These are phyloP conservation scores for Dreissena rostriformis DNA, from an alignment of 1,140 invertebrate species.

Conservation along the genomic window DNA sequence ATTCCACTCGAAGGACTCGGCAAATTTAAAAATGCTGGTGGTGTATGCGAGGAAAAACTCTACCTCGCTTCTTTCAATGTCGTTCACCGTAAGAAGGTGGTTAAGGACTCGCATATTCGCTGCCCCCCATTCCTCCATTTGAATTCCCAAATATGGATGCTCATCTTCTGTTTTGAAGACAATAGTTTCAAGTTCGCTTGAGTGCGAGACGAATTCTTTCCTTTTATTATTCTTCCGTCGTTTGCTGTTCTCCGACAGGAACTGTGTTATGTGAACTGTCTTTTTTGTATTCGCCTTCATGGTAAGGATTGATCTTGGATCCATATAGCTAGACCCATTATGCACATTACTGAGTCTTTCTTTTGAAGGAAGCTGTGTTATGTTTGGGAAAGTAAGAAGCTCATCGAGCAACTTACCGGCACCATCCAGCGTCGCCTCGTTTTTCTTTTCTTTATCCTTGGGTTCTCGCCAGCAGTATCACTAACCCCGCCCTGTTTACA, in stretches of 20 bases:
- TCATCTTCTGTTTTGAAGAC: neutral
- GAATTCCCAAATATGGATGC: neutral
- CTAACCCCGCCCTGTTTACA: neutral
- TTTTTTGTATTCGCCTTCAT: neutral
- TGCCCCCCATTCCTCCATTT: neutral
- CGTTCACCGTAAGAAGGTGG: neutral
- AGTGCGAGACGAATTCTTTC: neutral
- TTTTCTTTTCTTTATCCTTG: neutral
- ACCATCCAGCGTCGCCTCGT: neutral
- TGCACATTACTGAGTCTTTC: neutral
- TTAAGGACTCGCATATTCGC: neutral
- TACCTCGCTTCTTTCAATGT: neutral
- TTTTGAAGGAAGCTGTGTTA: neutral
- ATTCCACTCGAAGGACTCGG: neutral
- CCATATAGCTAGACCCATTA: neutral
- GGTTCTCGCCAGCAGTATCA: neutral
- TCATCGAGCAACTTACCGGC: slow-evolving; percentile 18
- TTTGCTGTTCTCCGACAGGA: slow-evolving; percentile 1
- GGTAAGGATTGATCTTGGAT: neutral
- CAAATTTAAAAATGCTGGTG: neutral
- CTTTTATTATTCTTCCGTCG: neutral
- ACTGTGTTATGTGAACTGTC: slow-evolving; percentile 10
- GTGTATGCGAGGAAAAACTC: slow-evolving; percentile 12
- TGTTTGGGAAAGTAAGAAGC: neutral
- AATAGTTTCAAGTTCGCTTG: neutral